Evolutionary conservation across 2,113 vertebrate genomes (phyloP), one percentile per base, ranked within the genome.

Genomic region (Nannobrachium achirus): DNA sequence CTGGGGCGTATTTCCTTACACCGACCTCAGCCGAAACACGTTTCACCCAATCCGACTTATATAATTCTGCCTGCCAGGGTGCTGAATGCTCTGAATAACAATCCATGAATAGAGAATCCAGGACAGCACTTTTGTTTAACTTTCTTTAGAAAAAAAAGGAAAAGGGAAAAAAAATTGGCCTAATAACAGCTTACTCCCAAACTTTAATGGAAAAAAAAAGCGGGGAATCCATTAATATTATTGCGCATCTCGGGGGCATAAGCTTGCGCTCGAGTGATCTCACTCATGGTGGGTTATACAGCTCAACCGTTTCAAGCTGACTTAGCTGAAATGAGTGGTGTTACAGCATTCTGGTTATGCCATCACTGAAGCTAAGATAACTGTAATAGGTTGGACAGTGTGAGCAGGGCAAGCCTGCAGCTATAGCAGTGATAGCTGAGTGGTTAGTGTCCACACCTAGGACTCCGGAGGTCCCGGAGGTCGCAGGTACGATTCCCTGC

Each of bases 201-300:
- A 66, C 64, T 78, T 73, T 78, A 86, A 84, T 75, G 68, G 67
- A 73, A 73, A 71, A 75, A 53, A 53, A 73, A 63, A 62, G 10
- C 49, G 15, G 62, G 13, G 60, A 59, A 73, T 39, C 39, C 14
- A 62, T 60, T 75, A 55, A 64, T 75, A 63, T 75, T 55, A n/a
- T 13, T 61, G 57, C 55, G 75, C 15, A 50, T 71, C 74, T 83
- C 51, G 44, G 49, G 71, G 80, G 55, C 56, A 78, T 1, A 10
- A 38, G 55, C 45, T 56, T 18, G 55, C 56, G 56, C 59, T 84
- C 71, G 39, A 73, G 33, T 59, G 57, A 56, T 71, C 42, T 48
- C 0, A 8, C 62, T 58, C 40, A 42, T 8, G 16, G 38, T 20
- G 9, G 16, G 51, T 8, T 53, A 15, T 1, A 51, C 51, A 20